Evolutionary conservation across 2,113 vertebrate species (phyloP).

Genomic region (Pimephales promelas): DNA sequence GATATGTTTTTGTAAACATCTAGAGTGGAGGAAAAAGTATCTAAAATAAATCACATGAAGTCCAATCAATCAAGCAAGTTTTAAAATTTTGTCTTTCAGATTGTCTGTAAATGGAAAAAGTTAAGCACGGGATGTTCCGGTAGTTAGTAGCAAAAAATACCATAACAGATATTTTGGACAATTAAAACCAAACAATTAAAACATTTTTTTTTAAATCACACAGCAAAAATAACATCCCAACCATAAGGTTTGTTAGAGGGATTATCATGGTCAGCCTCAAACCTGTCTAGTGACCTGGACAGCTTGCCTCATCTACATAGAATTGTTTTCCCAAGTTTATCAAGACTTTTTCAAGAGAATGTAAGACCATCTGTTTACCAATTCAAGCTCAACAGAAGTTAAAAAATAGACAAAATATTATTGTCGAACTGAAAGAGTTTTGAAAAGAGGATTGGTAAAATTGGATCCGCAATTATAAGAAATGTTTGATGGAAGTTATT

Average conservation of each 20-base stretch:
- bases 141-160: too few relatives aligned
- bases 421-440: background rate
- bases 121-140: background rate
- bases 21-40: background rate
- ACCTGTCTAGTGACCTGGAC: background rate
- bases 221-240: background rate
- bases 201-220: rapidly evolving
- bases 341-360: background rate
- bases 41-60: background rate
- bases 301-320: background rate
- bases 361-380: background rate
- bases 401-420: too few relatives aligned
- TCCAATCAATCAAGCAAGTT: background rate
- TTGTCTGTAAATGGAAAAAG: background rate
- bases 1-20: background rate
- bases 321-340: background rate
- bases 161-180: background rate
- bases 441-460: background rate
- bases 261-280: background rate
- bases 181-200: background rate
- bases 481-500: background rate
- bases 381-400: background rate
- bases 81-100: background rate
- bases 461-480: background rate
- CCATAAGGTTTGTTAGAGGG: background rate